These are phyloP conservation scores for Neogobius melanostomus DNA, from an alignment of 2,113 vertebrate species.

Conservation along the genomic window DNA sequence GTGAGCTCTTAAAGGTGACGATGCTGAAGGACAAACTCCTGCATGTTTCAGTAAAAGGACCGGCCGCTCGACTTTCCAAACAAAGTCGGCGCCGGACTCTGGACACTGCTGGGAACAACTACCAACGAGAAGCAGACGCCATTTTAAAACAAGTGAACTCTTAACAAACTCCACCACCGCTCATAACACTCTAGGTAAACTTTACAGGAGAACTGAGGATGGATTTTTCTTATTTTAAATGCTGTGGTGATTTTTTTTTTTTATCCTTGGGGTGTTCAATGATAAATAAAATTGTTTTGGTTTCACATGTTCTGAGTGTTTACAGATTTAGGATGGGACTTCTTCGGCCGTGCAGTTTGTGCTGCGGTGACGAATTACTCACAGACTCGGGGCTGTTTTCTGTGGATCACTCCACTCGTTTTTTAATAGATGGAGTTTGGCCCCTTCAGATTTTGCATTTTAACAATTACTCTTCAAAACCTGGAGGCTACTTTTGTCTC, in stretches of 20 bases:
- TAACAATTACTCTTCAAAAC: too few species aligned
- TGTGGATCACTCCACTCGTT: too few species aligned
- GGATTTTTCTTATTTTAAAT: constrained; percentile 27
- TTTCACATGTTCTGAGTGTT: constrained; percentile 43
- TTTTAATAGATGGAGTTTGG: background rate
- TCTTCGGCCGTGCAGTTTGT: constrained; percentile 22
- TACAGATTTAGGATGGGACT: constrained; percentile 36
- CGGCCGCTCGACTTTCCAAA: background rate
- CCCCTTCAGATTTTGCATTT: constrained; percentile 3
- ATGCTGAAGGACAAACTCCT: constrained; percentile 27
- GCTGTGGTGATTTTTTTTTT: constrained; percentile 33
- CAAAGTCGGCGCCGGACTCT: constrained; percentile 23
- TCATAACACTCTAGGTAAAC: constrained; percentile 37
- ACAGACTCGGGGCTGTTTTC: constrained; percentile 16
- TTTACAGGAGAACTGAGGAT: constrained; percentile 48
- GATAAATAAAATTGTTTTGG: constrained; percentile 28
- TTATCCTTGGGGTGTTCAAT: constrained; percentile 48
- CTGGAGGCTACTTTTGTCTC: too few species aligned
- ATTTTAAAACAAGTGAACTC: constrained; percentile 57
- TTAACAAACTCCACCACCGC: constrained; percentile 28
- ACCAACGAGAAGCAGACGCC: constrained; percentile 39
- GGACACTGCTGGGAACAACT: constrained; percentile 60
- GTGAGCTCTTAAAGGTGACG: constrained; percentile 90
- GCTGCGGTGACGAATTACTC: constrained; percentile 28
- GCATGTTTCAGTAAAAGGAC: constrained; percentile 50